Evolutionary conservation across 2,797 vertebrate species (phyloP).

Genomic region (Rhabdophis nuchalis): DNA sequence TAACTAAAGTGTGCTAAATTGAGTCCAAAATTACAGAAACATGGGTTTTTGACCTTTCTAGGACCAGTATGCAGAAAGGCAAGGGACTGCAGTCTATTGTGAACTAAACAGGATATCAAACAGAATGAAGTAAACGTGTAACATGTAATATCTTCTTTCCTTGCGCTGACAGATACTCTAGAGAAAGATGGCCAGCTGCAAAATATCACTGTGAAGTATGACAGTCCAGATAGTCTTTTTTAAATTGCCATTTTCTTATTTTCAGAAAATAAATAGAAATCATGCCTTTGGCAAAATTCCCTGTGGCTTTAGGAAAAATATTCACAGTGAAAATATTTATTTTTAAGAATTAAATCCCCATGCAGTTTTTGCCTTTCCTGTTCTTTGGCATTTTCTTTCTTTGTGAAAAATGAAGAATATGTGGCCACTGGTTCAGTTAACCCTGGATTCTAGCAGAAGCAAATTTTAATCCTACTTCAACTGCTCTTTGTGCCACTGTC

Average conservation of each 20-base stretch:
- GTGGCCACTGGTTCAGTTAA: neutral
- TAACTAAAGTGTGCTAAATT: neutral
- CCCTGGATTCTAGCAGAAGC: neutral
- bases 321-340: neutral
- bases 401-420: neutral
- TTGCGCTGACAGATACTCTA: slow-evolving; percentile 56
- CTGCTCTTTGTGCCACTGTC: neutral
- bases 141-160: slow-evolving; percentile 57
- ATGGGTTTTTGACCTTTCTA: neutral
- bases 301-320: neutral
- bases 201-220: slow-evolving; percentile 61
- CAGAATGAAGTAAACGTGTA: slow-evolving; percentile 66
- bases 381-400: neutral
- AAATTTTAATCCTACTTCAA: neutral
- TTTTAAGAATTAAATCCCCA: slow-evolving; percentile 7
- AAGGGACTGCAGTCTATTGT: slow-evolving; percentile 54
- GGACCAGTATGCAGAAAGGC: neutral
- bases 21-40: neutral
- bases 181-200: slow-evolving; percentile 64
- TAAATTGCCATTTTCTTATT: slow-evolving; percentile 43
- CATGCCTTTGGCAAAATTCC: slow-evolving; percentile 8
- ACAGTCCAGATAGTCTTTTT: slow-evolving; percentile 44
- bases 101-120: slow-evolving; percentile 65
- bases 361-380: slow-evolving; percentile 12
- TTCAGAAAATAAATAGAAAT: slow-evolving; percentile 54